These are phyloP conservation scores for Anabacerthia variegaticeps DNA, from an alignment of 2,797 vertebrate species.

Conservation along the genomic window DNA sequence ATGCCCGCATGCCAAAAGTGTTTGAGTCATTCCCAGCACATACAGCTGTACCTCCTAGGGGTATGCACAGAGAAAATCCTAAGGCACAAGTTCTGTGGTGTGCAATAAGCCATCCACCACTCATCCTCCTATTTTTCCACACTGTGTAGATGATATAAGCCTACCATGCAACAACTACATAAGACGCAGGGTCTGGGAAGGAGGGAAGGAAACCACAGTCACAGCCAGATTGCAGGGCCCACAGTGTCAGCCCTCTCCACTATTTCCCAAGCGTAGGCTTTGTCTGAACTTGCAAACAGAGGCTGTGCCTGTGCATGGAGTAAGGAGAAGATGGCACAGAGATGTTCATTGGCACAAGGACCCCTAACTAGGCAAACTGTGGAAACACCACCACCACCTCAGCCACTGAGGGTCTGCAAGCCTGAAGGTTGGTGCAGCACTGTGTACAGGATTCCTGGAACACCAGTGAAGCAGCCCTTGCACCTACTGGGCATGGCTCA, in stretches of 20 bases:
- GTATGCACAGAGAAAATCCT: background rate
- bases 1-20: background rate
- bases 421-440: background rate
- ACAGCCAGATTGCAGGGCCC: background rate
- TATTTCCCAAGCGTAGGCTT: background rate
- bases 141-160: background rate
- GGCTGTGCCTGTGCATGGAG: background rate
- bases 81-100: background rate
- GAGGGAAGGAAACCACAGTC: background rate
- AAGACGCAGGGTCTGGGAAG: background rate
- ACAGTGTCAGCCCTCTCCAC: accelerated
- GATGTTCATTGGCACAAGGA: background rate
- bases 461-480: background rate
- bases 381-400: background rate
- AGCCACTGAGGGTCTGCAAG: accelerated
- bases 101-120: background rate
- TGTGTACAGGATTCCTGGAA: background rate
- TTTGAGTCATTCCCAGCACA: background rate
- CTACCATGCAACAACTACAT: background rate
- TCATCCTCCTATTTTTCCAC: background rate
- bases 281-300: background rate
- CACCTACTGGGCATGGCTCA: background rate
- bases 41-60: background rate
- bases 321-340: background rate
- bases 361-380: background rate